phyloP scores from a whole-genome alignment of 2,797 vertebrate species.

The Linurgus olivaceus region DNA sequence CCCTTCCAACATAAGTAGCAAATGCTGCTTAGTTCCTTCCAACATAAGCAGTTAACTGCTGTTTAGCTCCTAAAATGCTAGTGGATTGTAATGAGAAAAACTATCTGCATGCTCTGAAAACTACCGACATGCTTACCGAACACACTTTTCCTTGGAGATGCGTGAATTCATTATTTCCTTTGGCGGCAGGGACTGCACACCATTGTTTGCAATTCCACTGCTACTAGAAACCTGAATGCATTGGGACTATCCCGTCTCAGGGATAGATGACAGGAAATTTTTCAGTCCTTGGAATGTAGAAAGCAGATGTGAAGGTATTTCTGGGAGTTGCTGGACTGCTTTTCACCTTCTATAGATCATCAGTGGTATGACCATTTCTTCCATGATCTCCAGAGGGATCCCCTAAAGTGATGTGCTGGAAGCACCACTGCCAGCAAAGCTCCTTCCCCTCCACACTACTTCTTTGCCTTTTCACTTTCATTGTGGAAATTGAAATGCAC shows the following conservation, averaged over 20 bases:
- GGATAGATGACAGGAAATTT: background rate
- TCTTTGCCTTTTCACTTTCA: background rate
- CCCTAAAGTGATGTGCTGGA: background rate
- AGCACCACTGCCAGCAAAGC: background rate
- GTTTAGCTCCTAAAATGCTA: background rate
- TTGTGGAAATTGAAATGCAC: background rate
- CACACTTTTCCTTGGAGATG: accelerated
- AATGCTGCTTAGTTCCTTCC: background rate
- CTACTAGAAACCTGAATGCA: background rate
- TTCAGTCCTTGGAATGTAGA: conserved; percentile 17
- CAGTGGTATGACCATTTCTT: background rate
- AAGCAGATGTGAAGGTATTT: conserved; percentile 32
- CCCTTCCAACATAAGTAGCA: background rate
- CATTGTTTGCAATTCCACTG: background rate
- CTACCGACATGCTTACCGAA: accelerated
- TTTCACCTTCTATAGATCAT: background rate
- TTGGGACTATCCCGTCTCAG: background rate
- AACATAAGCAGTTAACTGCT: background rate
- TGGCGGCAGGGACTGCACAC: background rate
- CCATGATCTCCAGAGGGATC: background rate
- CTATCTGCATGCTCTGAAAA: background rate
- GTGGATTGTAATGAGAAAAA: background rate
- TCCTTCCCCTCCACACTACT: background rate
- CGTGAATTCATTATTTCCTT: accelerated
- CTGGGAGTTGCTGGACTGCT: background rate